These are phyloP conservation scores for Aurelia coerulea DNA, from an alignment of 30 jellyfish, hydroid and myxozoan genomes.

Conservation along the genomic window DNA sequence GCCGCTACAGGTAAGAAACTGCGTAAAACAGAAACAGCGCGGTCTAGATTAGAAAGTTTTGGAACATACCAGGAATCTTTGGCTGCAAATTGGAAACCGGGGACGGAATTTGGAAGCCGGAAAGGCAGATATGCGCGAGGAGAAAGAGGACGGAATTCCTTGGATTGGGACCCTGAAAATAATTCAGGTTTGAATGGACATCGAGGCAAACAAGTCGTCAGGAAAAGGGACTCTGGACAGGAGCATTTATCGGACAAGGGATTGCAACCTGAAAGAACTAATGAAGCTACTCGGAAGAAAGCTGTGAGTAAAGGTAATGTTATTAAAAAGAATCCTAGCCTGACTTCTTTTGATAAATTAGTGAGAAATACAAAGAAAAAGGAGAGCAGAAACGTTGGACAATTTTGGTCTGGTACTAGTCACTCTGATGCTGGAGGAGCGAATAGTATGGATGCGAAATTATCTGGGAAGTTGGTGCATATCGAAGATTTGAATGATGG, in stretches of 20 bases:
- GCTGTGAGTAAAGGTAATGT: too few species aligned
- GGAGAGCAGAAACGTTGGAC: conserved; percentile 16
- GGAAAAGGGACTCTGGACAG: too few species aligned
- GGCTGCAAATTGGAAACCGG: conserved; percentile 77
- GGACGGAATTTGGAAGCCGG: neutral
- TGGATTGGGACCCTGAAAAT: too few species aligned
- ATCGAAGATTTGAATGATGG: neutral
- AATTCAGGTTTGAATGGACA: too few species aligned
- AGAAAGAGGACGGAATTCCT: neutral
- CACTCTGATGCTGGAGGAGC: neutral
- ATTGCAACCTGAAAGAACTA: too few species aligned
- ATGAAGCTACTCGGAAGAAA: too few species aligned
- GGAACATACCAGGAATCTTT: conserved; percentile 54
- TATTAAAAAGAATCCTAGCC: conserved; percentile 33
- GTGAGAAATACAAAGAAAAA: conserved; percentile 25
- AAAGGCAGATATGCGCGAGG: neutral
- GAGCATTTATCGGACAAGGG: too few species aligned
- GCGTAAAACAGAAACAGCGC: neutral
- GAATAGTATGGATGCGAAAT: neutral
- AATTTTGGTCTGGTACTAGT: conserved; percentile 7
- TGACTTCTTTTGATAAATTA: conserved; percentile 59
- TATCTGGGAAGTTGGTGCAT: neutral
- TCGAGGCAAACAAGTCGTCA: too few species aligned
- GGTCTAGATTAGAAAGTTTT: conserved; percentile 43
- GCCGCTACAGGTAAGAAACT: neutral